Evolutionary conservation across 2,888 invertebrate genomes (phyloP).

Genomic region (Melanchra persicariae): DNA sequence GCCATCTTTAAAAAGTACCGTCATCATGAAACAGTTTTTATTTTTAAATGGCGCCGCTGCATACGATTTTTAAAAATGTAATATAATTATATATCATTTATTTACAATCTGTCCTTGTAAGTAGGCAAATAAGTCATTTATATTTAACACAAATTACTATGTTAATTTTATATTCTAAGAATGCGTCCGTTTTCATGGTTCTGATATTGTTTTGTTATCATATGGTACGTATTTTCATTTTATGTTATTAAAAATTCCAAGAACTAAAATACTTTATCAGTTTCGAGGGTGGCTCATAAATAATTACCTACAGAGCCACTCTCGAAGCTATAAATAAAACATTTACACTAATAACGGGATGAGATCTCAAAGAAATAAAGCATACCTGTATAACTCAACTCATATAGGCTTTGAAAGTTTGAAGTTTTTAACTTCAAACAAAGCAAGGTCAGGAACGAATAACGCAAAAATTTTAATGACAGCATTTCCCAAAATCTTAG

Average conservation of each 20-base stretch:
- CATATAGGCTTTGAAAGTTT: not conserved
- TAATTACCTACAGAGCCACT: too few relatives aligned
- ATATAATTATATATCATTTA: not conserved
- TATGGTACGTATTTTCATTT: too few relatives aligned
- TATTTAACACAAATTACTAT: not conserved
- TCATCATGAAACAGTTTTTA: too few relatives aligned
- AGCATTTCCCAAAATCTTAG: not conserved
- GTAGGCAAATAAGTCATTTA: too few relatives aligned
- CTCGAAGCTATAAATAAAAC: too few relatives aligned
- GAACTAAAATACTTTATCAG: not conserved
- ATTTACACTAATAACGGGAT: too few relatives aligned
- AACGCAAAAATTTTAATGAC: not conserved
- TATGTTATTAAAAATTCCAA: not conserved
- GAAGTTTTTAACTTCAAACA: too few relatives aligned
- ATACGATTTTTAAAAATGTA: not conserved
- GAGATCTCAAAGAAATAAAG: too few relatives aligned
- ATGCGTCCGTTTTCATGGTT: too few relatives aligned
- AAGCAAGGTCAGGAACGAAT: not conserved
- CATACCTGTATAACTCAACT: too few relatives aligned
- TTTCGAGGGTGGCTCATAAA: too few relatives aligned
- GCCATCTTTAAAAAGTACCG: not conserved
- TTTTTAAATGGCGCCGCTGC: too few relatives aligned
- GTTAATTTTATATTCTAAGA: not conserved
- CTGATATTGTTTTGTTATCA: not conserved
- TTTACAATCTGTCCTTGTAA: not conserved